Percentiles rank a stretch among this genome's conserved stretches.
phyloP scores from a whole-genome alignment of 2,888 invertebrate genomes.

The Melitaea athalia region DNA sequence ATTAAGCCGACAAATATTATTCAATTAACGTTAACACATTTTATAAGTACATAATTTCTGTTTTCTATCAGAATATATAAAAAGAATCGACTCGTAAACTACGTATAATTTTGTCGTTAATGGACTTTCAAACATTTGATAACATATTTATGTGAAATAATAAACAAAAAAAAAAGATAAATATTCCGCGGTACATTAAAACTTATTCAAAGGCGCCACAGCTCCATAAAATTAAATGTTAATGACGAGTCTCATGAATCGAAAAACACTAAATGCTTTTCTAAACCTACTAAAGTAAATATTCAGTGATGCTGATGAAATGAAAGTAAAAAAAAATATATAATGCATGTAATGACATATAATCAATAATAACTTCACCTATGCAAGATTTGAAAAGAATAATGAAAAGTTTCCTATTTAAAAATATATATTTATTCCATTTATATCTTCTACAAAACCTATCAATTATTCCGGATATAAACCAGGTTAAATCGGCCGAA shows the following conservation, averaged over 20 bases:
- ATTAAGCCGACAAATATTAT: too few relatives aligned
- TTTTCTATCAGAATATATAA: not conserved
- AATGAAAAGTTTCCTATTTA: too few relatives aligned
- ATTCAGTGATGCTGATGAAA: slow-evolving; percentile 15
- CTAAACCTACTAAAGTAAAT: slow-evolving; percentile 28
- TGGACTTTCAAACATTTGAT: slow-evolving; percentile 8
- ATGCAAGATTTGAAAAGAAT: too few relatives aligned
- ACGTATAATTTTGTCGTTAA: slow-evolving; percentile 4
- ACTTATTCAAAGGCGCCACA: slow-evolving; percentile 33
- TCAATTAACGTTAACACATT: too few relatives aligned
- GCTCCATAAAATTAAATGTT: slow-evolving; percentile 32
- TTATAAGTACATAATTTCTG: not conserved
- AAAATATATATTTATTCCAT: not conserved
- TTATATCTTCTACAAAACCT: too few relatives aligned
- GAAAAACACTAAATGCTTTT: slow-evolving; percentile 20
- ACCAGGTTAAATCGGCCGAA: too few relatives aligned
- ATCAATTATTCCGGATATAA: too few relatives aligned
- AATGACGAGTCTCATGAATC: slow-evolving; percentile 27
- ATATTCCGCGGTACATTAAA: slow-evolving; percentile 31
- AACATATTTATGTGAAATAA: slow-evolving; percentile 27
- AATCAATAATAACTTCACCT: too few relatives aligned
- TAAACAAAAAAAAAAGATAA: slow-evolving; percentile 28
- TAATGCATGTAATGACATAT: too few relatives aligned
- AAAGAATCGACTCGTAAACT: not conserved
- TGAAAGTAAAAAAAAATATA: too few relatives aligned